Conservation (phyloP, 2,888 invertebrate genomes). For the Tetanocera ferruginea region DNA sequence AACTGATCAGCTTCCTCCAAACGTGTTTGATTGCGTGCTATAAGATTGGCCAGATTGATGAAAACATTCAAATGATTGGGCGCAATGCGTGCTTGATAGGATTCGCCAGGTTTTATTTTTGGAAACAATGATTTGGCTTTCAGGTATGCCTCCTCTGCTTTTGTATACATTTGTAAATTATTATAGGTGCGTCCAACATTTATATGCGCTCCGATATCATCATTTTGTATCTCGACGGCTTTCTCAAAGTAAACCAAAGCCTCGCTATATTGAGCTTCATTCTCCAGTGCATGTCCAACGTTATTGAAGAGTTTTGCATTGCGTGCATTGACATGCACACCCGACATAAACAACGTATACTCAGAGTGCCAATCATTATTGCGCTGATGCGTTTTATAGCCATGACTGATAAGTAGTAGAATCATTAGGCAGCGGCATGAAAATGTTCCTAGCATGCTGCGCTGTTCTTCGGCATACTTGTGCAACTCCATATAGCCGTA, state of each 20-base stretch:
- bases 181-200: conserved; percentile 97
- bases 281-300: conserved; percentile 95
- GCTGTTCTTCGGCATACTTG: not conserved
- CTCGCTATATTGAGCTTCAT: conserved; percentile 76
- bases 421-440: conserved; percentile 68
- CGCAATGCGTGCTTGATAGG: conserved; percentile 94
- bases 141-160: conserved; percentile 94
- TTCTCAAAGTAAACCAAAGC: conserved; percentile 92
- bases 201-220: conserved; percentile 96
- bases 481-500: conserved; percentile 81
- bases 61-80: conserved; percentile 97
- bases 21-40: conserved; percentile 91
- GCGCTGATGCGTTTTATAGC: conserved; percentile 86
- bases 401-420: conserved; percentile 81
- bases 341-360: conserved; percentile 94
- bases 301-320: conserved; percentile 98
- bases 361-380: conserved; percentile 96
- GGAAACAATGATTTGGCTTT: conserved; percentile 90
- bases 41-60: conserved; percentile 93
- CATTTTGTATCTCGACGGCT: conserved; percentile 92
- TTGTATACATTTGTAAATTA: conserved; percentile 86
- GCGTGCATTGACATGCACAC: conserved; percentile 83
- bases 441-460: conserved; percentile 7
- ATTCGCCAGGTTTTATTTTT: conserved; percentile 92
- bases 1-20: conserved; percentile 94